A percentile compares a stretch with the other conserved stretches of the same genome.
Evolutionary conservation across 1,140 invertebrate genomes (phyloP).

Genomic region (Drosophila tropicalis): DNA sequence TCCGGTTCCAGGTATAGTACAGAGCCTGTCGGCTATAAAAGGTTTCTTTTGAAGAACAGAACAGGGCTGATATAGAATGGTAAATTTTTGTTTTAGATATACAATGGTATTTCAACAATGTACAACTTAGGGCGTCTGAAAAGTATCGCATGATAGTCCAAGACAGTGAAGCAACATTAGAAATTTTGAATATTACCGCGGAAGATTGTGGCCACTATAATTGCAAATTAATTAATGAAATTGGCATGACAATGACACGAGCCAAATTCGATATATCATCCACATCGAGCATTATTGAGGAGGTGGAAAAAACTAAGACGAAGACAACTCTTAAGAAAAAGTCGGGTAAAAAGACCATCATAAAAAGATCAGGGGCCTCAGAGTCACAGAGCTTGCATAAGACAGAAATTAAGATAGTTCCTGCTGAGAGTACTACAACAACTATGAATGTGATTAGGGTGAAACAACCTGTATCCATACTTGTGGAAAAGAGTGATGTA

Average conservation of each 20-base stretch:
- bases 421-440: conserved; percentile 66
- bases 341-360: conserved; percentile 50
- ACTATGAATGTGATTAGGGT: conserved; percentile 69
- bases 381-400: conserved; percentile 44
- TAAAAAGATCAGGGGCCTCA: conserved; percentile 38
- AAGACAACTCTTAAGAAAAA: conserved; percentile 83
- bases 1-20: conserved; percentile 90
- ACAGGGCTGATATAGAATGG: conserved; percentile 35
- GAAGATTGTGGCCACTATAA: conserved; percentile 92
- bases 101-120: conserved; percentile 95
- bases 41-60: not conserved
- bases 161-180: conserved; percentile 89
- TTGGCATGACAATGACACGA: conserved; percentile 91
- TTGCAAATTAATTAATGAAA: conserved; percentile 93
- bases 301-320: conserved; percentile 61
- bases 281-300: conserved; percentile 62
- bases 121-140: conserved; percentile 89
- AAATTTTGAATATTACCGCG: conserved; percentile 87
- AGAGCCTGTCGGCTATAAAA: not conserved
- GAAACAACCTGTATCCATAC: conserved; percentile 78
- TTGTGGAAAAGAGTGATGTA: conserved; percentile 83
- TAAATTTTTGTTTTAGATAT: conserved; percentile 86
- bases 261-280: conserved; percentile 89
- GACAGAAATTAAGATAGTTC: conserved; percentile 68
- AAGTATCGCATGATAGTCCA: conserved; percentile 88